Percentiles rank a stretch among this genome's conserved stretches.
phyloP scores from a whole-genome alignment of 2,888 invertebrate genomes.

The Tinea pellionella region DNA sequence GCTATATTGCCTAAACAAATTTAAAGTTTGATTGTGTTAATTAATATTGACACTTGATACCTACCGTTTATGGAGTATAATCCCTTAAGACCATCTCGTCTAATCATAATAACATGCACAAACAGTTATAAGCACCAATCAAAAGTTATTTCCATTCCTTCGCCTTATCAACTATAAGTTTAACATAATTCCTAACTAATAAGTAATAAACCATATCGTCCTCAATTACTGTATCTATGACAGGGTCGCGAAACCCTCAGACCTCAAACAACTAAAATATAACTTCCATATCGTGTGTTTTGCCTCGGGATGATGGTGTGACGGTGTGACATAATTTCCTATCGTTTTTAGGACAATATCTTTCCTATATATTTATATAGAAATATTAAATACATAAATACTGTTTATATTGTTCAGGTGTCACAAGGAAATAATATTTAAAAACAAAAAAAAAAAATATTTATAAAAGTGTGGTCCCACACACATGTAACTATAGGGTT shows the following conservation, averaged over 20 bases:
- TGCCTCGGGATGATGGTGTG: neutral
- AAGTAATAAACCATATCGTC: conserved; percentile 34
- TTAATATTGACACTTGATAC: neutral
- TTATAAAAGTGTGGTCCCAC: neutral
- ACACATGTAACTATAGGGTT: neutral
- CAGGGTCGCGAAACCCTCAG: conserved; percentile 9
- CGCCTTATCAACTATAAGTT: conserved; percentile 13
- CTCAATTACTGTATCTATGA: conserved; percentile 31
- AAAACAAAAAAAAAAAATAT: too few relatives aligned
- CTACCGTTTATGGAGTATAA: neutral
- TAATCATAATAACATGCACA: neutral
- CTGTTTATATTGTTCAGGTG: too few relatives aligned
- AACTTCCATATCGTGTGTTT: conserved; percentile 5
- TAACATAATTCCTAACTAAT: conserved; percentile 21
- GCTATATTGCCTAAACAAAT: neutral
- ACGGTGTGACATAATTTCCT: neutral
- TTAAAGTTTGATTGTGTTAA: neutral
- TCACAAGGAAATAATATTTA: too few relatives aligned
- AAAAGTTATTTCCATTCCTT: conserved; percentile 5
- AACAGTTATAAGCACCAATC: conserved; percentile 1
- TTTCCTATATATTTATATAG: neutral
- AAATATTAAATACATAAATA: too few relatives aligned
- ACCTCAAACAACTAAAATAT: conserved; percentile 13
- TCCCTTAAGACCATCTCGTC: neutral
- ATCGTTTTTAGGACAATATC: neutral